phyloP scores from a whole-genome alignment of 37 sponge, comb jelly and placozoan species.

The Axinella damicornis region DNA sequence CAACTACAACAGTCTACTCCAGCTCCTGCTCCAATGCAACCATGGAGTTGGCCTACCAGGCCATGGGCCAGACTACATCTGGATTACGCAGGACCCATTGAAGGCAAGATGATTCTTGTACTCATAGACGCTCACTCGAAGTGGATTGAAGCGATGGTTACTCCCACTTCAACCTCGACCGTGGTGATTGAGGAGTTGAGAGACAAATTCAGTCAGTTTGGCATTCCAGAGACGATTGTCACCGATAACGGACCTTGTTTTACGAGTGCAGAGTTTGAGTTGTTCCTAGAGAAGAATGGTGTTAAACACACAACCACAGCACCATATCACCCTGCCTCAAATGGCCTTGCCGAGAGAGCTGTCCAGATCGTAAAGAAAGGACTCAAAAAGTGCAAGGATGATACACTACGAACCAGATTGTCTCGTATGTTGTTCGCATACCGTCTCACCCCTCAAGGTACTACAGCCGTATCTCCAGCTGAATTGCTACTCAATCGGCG shows the following conservation, averaged over 20 bases:
- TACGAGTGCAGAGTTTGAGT: constrained; percentile 7
- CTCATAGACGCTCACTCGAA: constrained; percentile 8
- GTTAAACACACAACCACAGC: neutral
- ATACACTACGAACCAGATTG: neutral
- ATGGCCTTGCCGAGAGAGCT: constrained; percentile 13
- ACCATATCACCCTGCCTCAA: constrained; percentile 3
- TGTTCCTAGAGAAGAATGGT: constrained; percentile 2
- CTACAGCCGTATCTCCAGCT: constrained; percentile 12
- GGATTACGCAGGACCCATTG: constrained; percentile 7
- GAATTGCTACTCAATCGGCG: constrained; percentile 11
- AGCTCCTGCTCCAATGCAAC: neutral
- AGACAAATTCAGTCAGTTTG: neutral
- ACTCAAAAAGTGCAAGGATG: neutral
- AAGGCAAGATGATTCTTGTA: constrained; percentile 10
- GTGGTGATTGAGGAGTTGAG: neutral
- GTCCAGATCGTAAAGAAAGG: constrained; percentile 25
- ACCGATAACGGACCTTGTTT: constrained; percentile 17
- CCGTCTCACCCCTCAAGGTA: constrained; percentile 1
- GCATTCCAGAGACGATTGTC: neutral
- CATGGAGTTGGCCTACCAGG: constrained; percentile 19
- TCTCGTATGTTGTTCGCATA: constrained; percentile 3
- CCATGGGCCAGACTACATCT: constrained; percentile 15
- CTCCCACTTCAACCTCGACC: neutral
- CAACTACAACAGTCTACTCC: neutral
- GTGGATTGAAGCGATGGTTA: neutral